Conservation (phyloP, 2,113 vertebrate species). For the Plecotus auritus region DNA sequence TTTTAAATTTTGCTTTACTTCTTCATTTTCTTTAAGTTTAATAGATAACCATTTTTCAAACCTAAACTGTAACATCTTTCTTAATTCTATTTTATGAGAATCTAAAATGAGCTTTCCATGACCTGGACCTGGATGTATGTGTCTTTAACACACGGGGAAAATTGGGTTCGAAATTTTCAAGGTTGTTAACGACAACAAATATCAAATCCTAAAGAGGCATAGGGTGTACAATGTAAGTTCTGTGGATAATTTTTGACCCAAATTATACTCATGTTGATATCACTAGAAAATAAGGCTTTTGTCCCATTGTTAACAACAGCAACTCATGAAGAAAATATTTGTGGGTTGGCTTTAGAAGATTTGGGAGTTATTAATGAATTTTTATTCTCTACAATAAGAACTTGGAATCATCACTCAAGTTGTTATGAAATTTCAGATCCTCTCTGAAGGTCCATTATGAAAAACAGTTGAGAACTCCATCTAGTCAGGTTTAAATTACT, state of each 20-base stretch:
- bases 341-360: conserved; percentile 37
- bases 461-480: not conserved
- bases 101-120: not conserved
- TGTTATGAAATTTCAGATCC: conserved; percentile 7
- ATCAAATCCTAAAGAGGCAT: not conserved
- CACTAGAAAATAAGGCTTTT: not conserved
- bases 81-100: not conserved
- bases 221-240: not conserved
- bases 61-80: not conserved
- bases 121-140: not conserved
- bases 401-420: not conserved
- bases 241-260: not conserved
- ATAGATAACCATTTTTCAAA: not conserved
- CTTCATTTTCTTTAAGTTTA: not conserved
- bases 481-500: conserved; percentile 34
- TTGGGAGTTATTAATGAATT: not conserved
- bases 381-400: conserved; percentile 4
- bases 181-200: conserved; percentile 10
- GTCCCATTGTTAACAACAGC: not conserved
- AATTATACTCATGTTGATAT: not conserved
- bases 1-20: not conserved
- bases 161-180: not conserved
- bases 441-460: not conserved
- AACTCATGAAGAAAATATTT: not conserved
- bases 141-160: not conserved